A percentile compares a stretch with the other conserved stretches of the same genome.
These are phyloP conservation scores for Augiades crinisus DNA, from an alignment of 2,888 invertebrate genomes.

Conservation along the genomic window DNA sequence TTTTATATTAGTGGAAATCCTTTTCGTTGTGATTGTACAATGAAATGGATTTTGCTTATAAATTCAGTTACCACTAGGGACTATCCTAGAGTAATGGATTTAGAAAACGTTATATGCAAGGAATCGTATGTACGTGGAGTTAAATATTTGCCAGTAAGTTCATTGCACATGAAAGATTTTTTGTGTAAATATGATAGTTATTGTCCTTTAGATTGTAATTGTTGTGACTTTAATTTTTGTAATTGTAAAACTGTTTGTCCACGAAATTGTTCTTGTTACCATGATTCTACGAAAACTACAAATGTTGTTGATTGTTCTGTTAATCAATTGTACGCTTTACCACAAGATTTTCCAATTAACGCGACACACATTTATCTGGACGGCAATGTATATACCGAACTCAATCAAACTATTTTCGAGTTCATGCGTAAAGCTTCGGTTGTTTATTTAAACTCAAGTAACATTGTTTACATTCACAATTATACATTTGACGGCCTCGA, in stretches of 20 bases:
- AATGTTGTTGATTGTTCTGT: slow-evolving; percentile 95
- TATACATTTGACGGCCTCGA: slow-evolving; percentile 91
- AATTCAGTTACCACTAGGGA: slow-evolving; percentile 91
- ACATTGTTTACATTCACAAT: slow-evolving; percentile 90
- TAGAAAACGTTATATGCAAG: slow-evolving; percentile 93
- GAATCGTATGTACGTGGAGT: slow-evolving; percentile 91
- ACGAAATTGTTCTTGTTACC: slow-evolving; percentile 95
- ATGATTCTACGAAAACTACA: slow-evolving; percentile 95
- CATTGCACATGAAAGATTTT: slow-evolving; percentile 90
- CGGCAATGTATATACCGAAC: slow-evolving; percentile 91
- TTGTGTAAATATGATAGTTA: slow-evolving; percentile 94
- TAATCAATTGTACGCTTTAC: slow-evolving; percentile 87
- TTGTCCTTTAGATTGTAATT: slow-evolving; percentile 95
- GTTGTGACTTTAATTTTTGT: slow-evolving; percentile 97
- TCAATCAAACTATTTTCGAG: slow-evolving; percentile 79
- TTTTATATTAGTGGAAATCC: slow-evolving; percentile 96
- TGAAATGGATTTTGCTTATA: slow-evolving; percentile 96
- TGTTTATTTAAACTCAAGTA: slow-evolving; percentile 91
- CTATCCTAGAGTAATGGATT: slow-evolving; percentile 93
- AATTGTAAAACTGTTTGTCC: slow-evolving; percentile 98
- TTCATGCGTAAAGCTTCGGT: slow-evolving; percentile 79
- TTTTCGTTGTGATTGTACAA: slow-evolving; percentile 95
- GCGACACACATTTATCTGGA: slow-evolving; percentile 96
- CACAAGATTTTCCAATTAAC: slow-evolving; percentile 92
- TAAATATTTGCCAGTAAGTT: slow-evolving; percentile 88